phyloP scores from a whole-genome alignment of 1,140 invertebrate genomes.

The Cyclina sinensis region DNA sequence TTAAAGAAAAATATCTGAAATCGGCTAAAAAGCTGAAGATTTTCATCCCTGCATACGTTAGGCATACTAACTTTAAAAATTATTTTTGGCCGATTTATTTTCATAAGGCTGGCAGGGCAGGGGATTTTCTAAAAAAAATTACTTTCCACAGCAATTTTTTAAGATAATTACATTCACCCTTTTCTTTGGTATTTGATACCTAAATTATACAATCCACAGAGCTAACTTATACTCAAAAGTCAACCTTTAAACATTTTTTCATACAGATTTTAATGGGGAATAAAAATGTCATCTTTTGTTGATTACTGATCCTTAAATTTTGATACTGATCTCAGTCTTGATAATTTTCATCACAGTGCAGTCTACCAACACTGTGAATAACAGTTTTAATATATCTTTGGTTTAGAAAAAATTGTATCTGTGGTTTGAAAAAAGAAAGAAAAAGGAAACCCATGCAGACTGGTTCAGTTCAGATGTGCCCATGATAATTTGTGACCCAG shows the following conservation, averaged over 20 bases:
- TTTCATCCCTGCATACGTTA: too few relatives aligned
- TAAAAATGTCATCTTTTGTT: constrained; percentile 50
- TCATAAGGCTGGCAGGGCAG: too few relatives aligned
- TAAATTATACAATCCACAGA: constrained; percentile 35
- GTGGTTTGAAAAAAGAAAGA: background rate
- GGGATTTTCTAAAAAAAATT: background rate
- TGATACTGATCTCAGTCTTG: constrained; percentile 31
- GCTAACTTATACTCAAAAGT: background rate
- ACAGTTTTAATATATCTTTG: constrained; percentile 12
- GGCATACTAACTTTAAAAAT: too few relatives aligned
- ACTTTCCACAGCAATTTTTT: background rate
- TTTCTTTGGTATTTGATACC: constrained; percentile 15
- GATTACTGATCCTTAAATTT: constrained; percentile 10
- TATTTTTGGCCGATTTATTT: too few relatives aligned
- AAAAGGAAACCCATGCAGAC: background rate
- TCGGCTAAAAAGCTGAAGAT: too few relatives aligned
- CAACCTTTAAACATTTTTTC: constrained; percentile 34
- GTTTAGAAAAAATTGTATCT: too few relatives aligned
- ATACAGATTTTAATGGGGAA: constrained; percentile 19
- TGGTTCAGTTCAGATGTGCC: constrained; percentile 35
- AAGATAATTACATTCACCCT: background rate
- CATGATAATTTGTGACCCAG: constrained; percentile 48
- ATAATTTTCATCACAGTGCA: background rate
- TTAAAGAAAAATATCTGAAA: too few relatives aligned
- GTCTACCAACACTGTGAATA: constrained; percentile 5